Percentiles rank a stretch among this genome's conserved stretches.
These are phyloP conservation scores for Phthorimaea operculella DNA, from an alignment of 1,140 invertebrate genomes.

Conservation along the genomic window DNA sequence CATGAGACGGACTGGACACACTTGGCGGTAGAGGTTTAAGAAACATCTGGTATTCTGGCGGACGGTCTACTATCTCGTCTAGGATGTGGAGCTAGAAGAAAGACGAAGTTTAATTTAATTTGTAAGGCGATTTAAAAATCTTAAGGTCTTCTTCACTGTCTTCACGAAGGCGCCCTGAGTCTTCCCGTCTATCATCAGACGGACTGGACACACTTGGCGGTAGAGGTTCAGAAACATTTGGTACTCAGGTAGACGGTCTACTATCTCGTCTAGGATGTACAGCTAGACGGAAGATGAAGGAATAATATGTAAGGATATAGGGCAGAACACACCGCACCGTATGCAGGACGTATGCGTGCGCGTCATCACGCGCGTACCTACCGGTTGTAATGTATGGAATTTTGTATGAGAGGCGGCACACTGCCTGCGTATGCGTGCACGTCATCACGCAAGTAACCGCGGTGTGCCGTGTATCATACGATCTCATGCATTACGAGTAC, in stretches of 20 bases:
- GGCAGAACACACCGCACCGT: too few relatives aligned
- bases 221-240: conserved; percentile 68
- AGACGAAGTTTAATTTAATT: too few relatives aligned
- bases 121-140: too few relatives aligned
- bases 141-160: conserved; percentile 54
- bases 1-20: conserved; percentile 71
- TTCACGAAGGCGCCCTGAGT: conserved; percentile 63
- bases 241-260: conserved; percentile 71
- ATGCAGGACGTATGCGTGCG: too few relatives aligned
- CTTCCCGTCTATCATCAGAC: conserved; percentile 67
- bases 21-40: conserved; percentile 71
- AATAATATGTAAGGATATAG: too few relatives aligned
- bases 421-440: too few relatives aligned
- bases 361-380: too few relatives aligned
- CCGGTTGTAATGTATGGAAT: too few relatives aligned
- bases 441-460: too few relatives aligned
- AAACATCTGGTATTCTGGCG: conserved; percentile 70
- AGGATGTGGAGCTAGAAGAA: conserved; percentile 67
- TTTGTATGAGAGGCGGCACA: too few relatives aligned
- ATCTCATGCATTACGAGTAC: too few relatives aligned
- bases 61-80: conserved; percentile 71
- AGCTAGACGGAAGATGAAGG: conserved; percentile 43
- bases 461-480: too few relatives aligned
- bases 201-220: conserved; percentile 73
- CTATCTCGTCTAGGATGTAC: conserved; percentile 71